A percentile compares a stretch with the other conserved stretches of the same genome.
Evolutionary conservation across 2,797 vertebrate species (phyloP).

Genomic region (Eleutherodactylus coqui): DNA sequence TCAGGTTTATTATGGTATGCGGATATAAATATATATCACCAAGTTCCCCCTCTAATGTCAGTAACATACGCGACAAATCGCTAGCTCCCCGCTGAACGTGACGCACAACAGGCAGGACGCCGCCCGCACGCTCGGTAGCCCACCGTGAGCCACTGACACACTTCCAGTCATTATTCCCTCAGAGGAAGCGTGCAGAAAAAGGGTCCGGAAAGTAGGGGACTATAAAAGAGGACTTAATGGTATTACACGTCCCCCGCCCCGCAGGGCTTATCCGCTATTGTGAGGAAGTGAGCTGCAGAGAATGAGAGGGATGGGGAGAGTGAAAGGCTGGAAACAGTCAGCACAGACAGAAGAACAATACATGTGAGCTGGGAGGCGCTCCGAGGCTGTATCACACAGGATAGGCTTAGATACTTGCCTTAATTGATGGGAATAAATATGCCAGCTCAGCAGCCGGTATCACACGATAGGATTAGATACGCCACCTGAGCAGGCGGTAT

Average conservation of each 20-base stretch:
- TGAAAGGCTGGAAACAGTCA: background rate
- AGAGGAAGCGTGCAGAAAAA: constrained; percentile 22
- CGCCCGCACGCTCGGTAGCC: constrained; percentile 17
- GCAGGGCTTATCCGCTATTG: constrained; percentile 56
- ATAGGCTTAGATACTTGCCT: background rate
- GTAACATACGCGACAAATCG: background rate
- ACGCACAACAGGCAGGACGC: background rate
- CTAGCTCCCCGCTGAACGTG: background rate
- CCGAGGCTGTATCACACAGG: background rate
- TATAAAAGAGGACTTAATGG: constrained; percentile 46
- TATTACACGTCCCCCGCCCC: constrained; percentile 20
- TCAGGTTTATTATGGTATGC: too few species aligned
- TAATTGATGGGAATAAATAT: too few species aligned
- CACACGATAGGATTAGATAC: background rate
- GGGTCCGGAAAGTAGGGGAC: constrained; percentile 18
- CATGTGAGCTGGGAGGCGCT: background rate
- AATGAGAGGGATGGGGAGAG: background rate
- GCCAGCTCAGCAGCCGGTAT: background rate
- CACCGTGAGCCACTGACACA: constrained; percentile 15
- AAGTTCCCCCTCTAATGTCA: background rate
- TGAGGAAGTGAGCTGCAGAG: constrained; percentile 26
- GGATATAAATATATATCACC: too few species aligned
- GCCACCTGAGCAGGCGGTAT: too few species aligned
- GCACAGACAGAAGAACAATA: background rate
- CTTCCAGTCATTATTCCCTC: constrained; percentile 35